Evolutionary conservation across 2,797 vertebrate species (phyloP), one percentile per base, ranked within the genome.

Genomic region (Micrastur ruficollis): DNA sequence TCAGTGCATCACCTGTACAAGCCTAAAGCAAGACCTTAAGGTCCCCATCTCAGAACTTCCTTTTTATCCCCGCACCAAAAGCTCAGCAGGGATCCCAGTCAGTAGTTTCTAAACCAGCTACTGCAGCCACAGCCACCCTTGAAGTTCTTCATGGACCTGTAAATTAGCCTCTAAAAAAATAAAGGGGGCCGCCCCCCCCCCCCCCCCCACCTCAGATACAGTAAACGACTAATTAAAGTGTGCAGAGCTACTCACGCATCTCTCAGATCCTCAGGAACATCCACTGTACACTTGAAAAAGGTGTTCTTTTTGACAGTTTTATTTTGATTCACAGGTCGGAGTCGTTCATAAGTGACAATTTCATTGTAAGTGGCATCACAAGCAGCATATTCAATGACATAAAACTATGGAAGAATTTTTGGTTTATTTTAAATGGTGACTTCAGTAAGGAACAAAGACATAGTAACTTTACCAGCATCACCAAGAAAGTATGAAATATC

Each of bases 321-420:
- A 97, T 99, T 99, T 72, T 98, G 97, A 98, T 99, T 99, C 96
- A 99, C 98, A 73, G 98, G 99, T 86, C 99, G 99, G 95, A 99
- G 98, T 76, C 99, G 99, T 89, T 99, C 99, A 6, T 99, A 99
- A 80, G 99, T 99, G 94, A 99, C 99, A 15, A 99, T 99, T 98
- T 99, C 99, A 47, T 99, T 99, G 98, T 99, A 99, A 78, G 99
- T 99, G 95, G 99, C 99, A 70, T 99, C 99, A 93, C 99, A 99
- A 90, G 99, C 99, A 86, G 99, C 99, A 49, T 99, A 99, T 97
- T 99, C 99, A 65, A 99, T 99, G 96, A 99, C 99, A 46, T 99
- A 99, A 97, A 99, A 99, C 99, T 99, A 97, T 5, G 76, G 81
- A 66, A 79, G 26, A 84, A 47, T 9, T 16, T 12, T 46, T 18